Conservation (phyloP, 2,888 invertebrate species). For the Marasmarcha lunaedactyla region DNA sequence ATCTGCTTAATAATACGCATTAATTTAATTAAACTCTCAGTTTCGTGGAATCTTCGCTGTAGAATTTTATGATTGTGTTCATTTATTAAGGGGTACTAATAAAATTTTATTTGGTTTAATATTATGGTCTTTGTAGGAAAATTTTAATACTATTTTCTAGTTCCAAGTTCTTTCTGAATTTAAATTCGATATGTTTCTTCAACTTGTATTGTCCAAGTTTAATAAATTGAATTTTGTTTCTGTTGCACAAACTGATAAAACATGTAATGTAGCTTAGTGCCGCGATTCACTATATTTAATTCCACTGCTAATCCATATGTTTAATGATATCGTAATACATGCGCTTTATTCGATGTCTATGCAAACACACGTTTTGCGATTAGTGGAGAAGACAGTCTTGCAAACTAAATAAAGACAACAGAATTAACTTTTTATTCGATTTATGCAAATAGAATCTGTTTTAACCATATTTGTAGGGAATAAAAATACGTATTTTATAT, state of each 20-base stretch:
- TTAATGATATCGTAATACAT: constrained; percentile 29
- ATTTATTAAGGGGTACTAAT: constrained; percentile 10
- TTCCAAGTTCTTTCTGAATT: no score
- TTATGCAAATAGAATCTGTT: constrained; percentile 51
- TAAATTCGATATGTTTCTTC: no score
- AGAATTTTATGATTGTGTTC: constrained; percentile 9
- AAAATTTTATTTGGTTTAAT: constrained; percentile 9
- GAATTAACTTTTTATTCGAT: constrained; percentile 21
- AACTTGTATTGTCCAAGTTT: no score
- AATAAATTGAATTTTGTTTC: no score
- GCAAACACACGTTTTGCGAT: constrained; percentile 23
- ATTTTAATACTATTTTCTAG: no score
- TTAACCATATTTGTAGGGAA: constrained; percentile 42
- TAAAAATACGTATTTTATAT: constrained; percentile 24
- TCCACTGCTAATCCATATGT: constrained; percentile 17
- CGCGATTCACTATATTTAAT: constrained; percentile 2
- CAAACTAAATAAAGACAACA: constrained; percentile 39
- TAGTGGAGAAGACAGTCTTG: constrained; percentile 26
- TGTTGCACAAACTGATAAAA: no score
- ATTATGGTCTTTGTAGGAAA: constrained; percentile 9
- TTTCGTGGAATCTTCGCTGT: constrained; percentile 24
- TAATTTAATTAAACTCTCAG: constrained; percentile 34
- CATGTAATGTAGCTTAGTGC: no score
- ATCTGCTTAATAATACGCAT: constrained; percentile 33
- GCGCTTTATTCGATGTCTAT: constrained; percentile 36